phyloP scores from a whole-genome alignment of 2,888 invertebrate genomes.

The Thecocarcelia acutangulata region DNA sequence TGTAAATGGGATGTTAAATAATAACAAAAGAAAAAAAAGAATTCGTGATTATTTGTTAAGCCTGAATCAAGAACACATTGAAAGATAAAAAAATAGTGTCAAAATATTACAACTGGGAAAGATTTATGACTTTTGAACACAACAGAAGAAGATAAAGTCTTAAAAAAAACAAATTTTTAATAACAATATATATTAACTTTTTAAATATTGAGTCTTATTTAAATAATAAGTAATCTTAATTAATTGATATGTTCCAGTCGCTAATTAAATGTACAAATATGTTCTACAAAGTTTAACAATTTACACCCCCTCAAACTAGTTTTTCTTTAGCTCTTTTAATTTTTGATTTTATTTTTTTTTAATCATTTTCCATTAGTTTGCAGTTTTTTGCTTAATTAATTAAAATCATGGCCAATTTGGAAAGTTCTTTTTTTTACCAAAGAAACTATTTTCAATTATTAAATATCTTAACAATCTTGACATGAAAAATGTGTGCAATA shows the following conservation, averaged over 20 bases:
- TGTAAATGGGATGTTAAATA: conserved; percentile 5
- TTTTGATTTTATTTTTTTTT: no score
- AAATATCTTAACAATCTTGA: not conserved
- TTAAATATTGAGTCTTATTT: no score
- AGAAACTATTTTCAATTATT: not conserved
- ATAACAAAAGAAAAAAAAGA: not conserved
- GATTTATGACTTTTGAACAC: conserved; percentile 46
- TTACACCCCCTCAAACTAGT: no score
- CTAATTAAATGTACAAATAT: no score
- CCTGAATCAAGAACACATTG: conserved; percentile 23
- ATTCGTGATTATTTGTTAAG: conserved; percentile 31
- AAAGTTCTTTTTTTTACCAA: not conserved
- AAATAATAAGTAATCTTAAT: no score
- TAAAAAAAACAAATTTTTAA: no score
- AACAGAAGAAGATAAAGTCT: not conserved
- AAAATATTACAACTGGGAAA: conserved; percentile 44
- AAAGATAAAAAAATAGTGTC: conserved; percentile 46
- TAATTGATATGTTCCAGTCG: no score
- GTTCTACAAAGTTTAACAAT: no score
- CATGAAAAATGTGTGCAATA: conserved; percentile 19
- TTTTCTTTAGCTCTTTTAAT: no score
- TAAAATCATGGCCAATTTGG: conserved; percentile 6
- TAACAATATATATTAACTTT: no score
- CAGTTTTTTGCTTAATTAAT: no score
- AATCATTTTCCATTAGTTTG: no score